phyloP scores from a whole-genome alignment of 2,113 vertebrate species.

The Heptranchias perlo region DNA sequence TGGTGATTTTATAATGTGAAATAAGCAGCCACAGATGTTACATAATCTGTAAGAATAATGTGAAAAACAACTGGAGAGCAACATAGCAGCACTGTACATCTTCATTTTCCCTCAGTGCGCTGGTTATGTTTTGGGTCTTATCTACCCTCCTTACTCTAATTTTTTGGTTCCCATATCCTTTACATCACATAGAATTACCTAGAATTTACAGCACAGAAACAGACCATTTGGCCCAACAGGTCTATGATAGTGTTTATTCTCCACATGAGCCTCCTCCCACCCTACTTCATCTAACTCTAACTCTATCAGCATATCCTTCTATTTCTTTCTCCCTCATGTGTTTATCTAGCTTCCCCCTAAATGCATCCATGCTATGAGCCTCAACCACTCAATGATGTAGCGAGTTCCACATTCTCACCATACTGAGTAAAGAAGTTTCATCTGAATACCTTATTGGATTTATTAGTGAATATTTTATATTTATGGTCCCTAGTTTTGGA shows the following conservation, averaged over 20 bases:
- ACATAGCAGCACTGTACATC: background rate
- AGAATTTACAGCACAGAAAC: background rate
- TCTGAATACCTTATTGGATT: background rate
- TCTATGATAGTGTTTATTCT: too few relatives aligned
- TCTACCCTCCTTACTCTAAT: background rate
- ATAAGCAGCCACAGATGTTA: background rate
- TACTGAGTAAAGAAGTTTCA: background rate
- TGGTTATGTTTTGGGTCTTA: background rate
- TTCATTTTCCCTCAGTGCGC: background rate
- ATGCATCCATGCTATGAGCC: too few relatives aligned
- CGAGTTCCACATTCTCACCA: background rate
- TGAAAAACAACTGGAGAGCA: background rate
- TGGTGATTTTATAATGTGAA: background rate
- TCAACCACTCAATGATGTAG: background rate
- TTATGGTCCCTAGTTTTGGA: background rate
- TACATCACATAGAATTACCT: background rate
- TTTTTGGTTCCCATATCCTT: background rate
- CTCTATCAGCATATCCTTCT: too few relatives aligned
- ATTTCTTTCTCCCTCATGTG: too few relatives aligned
- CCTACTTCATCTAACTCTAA: too few relatives aligned
- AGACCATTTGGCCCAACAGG: too few relatives aligned
- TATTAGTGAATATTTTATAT: background rate
- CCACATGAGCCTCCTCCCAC: too few relatives aligned
- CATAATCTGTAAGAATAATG: background rate
- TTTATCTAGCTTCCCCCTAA: too few relatives aligned